Evolutionary conservation across 2,888 invertebrate genomes (phyloP).

Genomic region (Phragmatobia fuliginosa): DNA sequence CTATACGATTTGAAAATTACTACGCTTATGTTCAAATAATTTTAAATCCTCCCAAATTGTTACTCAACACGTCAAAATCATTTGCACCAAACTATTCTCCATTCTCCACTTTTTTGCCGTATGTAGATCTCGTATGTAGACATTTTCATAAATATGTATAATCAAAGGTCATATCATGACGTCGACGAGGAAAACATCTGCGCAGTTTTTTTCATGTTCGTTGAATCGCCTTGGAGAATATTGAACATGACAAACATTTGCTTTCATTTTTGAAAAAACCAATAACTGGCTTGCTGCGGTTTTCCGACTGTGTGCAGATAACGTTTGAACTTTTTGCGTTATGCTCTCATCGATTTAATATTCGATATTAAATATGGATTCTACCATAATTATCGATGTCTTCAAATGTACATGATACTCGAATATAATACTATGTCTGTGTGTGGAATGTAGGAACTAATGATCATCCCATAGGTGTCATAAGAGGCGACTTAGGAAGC

Average conservation of each 20-base stretch:
- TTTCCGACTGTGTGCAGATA: not conserved
- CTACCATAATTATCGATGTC: not conserved
- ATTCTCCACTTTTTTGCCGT: not conserved
- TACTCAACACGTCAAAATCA: not conserved
- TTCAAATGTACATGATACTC: not conserved
- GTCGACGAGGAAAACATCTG: not conserved
- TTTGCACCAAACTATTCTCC: not conserved
- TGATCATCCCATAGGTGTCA: too few relatives aligned
- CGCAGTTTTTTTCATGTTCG: not conserved
- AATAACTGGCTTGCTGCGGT: not conserved
- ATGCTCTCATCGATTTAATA: not conserved
- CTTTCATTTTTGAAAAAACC: not conserved
- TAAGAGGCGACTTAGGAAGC: too few relatives aligned
- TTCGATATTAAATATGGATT: too few relatives aligned
- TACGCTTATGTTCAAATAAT: not conserved
- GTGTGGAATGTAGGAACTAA: too few relatives aligned
- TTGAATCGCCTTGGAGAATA: not conserved
- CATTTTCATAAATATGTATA: not conserved
- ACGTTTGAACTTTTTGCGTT: not conserved
- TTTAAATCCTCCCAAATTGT: not conserved
- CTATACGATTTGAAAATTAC: not conserved
- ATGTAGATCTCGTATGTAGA: not conserved
- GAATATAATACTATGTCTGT: not conserved
- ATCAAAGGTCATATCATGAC: not conserved
- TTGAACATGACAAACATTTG: not conserved